These are phyloP conservation scores for Cygnus olor DNA, from an alignment of 2,797 vertebrate species.

Conservation along the genomic window DNA sequence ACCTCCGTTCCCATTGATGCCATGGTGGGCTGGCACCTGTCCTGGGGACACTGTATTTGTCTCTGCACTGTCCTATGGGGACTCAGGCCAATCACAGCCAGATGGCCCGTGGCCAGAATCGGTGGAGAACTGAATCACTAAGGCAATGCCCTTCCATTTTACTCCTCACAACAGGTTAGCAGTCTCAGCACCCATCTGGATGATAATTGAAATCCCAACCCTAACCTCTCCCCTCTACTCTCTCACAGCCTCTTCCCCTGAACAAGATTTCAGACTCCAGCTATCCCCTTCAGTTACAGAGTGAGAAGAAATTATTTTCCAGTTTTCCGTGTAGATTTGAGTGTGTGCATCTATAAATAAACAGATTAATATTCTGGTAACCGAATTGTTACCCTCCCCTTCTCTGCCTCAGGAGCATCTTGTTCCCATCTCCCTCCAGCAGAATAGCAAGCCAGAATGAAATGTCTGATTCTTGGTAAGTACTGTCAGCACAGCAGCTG, in stretches of 20 bases:
- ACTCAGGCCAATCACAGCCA: neutral
- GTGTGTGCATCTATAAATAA: constrained; percentile 55
- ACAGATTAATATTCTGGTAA: constrained; percentile 47
- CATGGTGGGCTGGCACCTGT: constrained; percentile 42
- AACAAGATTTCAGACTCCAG: neutral
- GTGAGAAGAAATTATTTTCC: neutral
- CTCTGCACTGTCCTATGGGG: constrained; percentile 36
- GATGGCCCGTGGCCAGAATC: constrained; percentile 43
- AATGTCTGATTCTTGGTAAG: constrained; percentile 64
- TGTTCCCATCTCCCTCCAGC: constrained; percentile 67
- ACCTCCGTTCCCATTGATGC: neutral
- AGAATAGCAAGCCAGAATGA: constrained; percentile 65
- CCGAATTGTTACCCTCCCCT: constrained; percentile 29
- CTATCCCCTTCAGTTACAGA: neutral
- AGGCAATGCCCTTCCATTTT: constrained; percentile 4
- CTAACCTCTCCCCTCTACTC: neutral
- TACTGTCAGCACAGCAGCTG: constrained; percentile 73
- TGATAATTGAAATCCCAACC: constrained; percentile 6
- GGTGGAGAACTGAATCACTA: constrained; percentile 20
- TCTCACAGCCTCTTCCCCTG: neutral
- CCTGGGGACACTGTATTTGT: constrained; percentile 40
- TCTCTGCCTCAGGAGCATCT: constrained; percentile 66
- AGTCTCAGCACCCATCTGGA: neutral
- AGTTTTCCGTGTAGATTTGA: neutral
- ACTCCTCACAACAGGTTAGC: constrained; percentile 9